Conservation (phyloP, 2,797 vertebrate species). For the Cossypha niveicapilla region DNA sequence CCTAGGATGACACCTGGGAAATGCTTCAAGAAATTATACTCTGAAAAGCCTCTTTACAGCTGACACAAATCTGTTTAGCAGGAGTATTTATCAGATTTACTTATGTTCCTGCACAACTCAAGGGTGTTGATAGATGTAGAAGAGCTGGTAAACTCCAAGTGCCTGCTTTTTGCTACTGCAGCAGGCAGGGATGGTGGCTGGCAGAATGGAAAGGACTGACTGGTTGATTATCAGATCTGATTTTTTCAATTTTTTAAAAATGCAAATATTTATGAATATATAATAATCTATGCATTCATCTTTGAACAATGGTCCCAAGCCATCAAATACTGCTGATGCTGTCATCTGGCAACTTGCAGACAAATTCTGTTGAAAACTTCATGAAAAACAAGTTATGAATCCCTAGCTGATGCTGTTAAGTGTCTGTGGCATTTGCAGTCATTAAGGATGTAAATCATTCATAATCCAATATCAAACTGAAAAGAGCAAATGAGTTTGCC, state of each 20-base stretch:
- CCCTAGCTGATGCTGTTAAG: neutral
- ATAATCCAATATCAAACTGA: constrained; percentile 27
- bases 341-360: neutral
- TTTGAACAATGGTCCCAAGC: neutral
- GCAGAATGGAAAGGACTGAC: constrained; percentile 2
- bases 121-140: neutral
- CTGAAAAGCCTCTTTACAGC: neutral
- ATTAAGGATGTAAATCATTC: constrained; percentile 37
- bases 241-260: neutral
- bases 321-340: neutral
- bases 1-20: neutral
- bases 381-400: constrained; percentile 11
- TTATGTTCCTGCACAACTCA: neutral
- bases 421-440: neutral
- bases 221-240: neutral
- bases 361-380: neutral
- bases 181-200: neutral
- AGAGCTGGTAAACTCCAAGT: neutral
- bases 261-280: neutral
- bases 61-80: constrained; percentile 1
- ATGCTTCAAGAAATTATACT: neutral
- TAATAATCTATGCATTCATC: neutral
- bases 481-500: constrained; percentile 38
- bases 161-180: neutral
- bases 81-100: constrained; percentile 13